Percentiles rank a stretch among this genome's conserved stretches.
phyloP scores from a whole-genome alignment of 2,113 vertebrate genomes.

The Entelurus aequoreus region DNA sequence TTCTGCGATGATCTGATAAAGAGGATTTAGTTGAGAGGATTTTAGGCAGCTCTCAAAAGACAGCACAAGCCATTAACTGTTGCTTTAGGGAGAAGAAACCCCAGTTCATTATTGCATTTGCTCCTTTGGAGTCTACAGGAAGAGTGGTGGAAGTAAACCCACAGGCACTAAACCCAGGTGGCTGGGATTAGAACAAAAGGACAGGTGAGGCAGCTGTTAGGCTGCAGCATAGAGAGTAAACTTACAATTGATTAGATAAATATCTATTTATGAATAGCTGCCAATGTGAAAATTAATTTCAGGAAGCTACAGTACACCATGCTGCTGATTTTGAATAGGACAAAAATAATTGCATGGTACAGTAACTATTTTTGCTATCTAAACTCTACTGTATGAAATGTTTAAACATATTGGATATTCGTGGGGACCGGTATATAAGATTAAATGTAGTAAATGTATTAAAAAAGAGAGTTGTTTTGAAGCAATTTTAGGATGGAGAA shows the following conservation, averaged over 20 bases:
- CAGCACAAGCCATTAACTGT: constrained; percentile 49
- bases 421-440: too few species aligned
- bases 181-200: constrained; percentile 32
- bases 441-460: too few species aligned
- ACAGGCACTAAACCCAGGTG: constrained; percentile 24
- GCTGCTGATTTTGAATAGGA: constrained; percentile 1
- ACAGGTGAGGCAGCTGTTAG: constrained; percentile 4
- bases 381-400: too few species aligned
- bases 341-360: constrained; percentile 3
- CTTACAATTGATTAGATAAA: constrained; percentile 11
- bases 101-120: constrained; percentile 51
- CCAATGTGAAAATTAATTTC: constrained; percentile 25
- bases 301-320: not conserved
- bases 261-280: constrained; percentile 15
- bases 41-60: constrained; percentile 43
- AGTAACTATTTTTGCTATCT: constrained; percentile 4
- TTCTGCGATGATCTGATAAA: constrained; percentile 45
- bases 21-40: constrained; percentile 27
- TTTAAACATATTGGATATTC: too few species aligned
- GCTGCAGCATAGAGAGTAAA: not conserved
- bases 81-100: constrained; percentile 42
- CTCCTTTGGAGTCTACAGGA: constrained; percentile 44
- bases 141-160: constrained; percentile 31
- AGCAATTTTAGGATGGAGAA: too few species aligned
- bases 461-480: too few species aligned